A percentile compares a stretch with the other conserved stretches of the same genome.
Conservation (phyloP, 2,113 vertebrate genomes). For the Sander lucioperca region DNA sequence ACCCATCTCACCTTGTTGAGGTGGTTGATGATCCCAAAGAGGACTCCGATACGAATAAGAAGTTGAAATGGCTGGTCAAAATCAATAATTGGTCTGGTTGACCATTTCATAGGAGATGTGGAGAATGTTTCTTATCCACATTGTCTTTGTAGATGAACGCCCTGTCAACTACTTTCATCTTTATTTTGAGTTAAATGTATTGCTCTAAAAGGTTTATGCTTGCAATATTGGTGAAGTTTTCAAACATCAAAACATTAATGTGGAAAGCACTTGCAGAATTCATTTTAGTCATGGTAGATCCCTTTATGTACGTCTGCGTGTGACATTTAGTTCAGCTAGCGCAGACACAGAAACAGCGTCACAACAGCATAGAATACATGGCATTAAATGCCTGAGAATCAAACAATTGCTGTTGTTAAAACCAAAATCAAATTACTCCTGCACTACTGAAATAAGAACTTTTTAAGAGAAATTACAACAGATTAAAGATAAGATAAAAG, state of each 20-base stretch:
- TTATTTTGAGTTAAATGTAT: not conserved
- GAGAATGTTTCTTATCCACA: not conserved
- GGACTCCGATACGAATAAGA: not conserved
- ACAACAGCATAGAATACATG: not conserved
- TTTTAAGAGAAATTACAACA: not conserved
- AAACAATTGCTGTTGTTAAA: not conserved
- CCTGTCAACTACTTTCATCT: not conserved
- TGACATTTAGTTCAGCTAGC: not conserved
- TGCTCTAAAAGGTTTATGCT: not conserved
- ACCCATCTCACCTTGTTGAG: not conserved
- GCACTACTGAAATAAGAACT: not conserved
- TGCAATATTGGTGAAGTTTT: not conserved
- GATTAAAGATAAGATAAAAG: too few species aligned
- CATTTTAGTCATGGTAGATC: not conserved
- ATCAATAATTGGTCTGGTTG: not conserved
- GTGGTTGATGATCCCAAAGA: not conserved
- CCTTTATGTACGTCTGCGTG: not conserved
- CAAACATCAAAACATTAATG: not conserved
- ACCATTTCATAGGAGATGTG: not conserved
- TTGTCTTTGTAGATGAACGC: not conserved
- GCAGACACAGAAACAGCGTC: not conserved
- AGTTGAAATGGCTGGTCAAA: not conserved
- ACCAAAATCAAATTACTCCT: not conserved
- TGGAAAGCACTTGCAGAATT: not conserved
- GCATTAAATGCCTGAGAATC: not conserved